Evolutionary conservation across 2,113 vertebrate species (phyloP), one percentile per base, ranked within the genome.

Genomic region (Scomber japonicus): DNA sequence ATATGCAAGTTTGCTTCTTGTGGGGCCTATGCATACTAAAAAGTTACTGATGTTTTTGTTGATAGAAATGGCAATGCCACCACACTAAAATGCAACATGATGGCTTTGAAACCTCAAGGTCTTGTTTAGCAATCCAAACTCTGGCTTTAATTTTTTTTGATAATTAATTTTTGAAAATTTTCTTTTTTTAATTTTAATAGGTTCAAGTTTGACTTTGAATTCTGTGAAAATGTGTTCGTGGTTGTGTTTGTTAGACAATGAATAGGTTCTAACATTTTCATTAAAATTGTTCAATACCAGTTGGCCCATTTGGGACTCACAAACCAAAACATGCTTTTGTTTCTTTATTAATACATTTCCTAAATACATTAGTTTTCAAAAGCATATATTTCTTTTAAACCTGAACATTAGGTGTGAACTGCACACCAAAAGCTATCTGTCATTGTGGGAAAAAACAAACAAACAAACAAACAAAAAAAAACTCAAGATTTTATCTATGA

Each of bases 401-500:
- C 51, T 2, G 11, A 31, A 79, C 73, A 85, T 71, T 67, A 40
- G 30, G 44, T 40, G 35, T 13, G 40, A 35, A 65, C 53, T 46
- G 12, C 11, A 46, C 21, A 71, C 19, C 44, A 19, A 8, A 78
- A 74, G 62, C 64, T 76, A 68, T 87, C 49, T 27, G 63, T 80
- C 86, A 74, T 80, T 85, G 75, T 85, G 72, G 15, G 70, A 46
- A 31, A 4, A 46, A 44, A 48, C 56, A 59, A 69, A 50, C 24
- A 27, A 27, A 27, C 24, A 27, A 27, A 27, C 24, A 27, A 27
- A 27, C 2, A 49, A 54, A 73, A 45, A 51, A 11, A 63, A 73
- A 80, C 70, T 57, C 78, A 78, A 78, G 69, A 82, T 73, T 88
- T 89, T 77, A 81, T 86, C 81, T 85, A 67, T 85, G 83, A 85